These are phyloP conservation scores for Leptinotarsa juncta DNA, from an alignment of 2,888 invertebrate genomes.

Conservation along the genomic window DNA sequence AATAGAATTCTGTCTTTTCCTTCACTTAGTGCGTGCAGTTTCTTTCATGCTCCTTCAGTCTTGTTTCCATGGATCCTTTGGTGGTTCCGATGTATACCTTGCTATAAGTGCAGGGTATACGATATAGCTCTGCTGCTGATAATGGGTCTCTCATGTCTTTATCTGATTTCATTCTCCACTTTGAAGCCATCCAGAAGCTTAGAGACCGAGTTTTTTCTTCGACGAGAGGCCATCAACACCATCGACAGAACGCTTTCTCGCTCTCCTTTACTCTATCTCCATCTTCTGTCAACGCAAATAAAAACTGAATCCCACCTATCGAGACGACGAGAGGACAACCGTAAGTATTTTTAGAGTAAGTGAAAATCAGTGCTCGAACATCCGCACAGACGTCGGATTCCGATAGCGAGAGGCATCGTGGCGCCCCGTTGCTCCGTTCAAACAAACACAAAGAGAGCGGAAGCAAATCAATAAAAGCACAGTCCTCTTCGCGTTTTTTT, in stretches of 20 bases:
- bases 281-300: conserved; percentile 12
- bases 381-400: conserved; percentile 18
- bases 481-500: conserved; percentile 30
- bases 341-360: conserved; percentile 26
- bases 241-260: conserved; percentile 9
- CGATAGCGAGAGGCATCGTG: conserved; percentile 3
- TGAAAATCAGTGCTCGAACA: conserved; percentile 23
- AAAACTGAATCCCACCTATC: conserved; percentile 17
- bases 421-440: conserved; percentile 13
- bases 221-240: conserved; percentile 16
- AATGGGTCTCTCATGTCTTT: no score
- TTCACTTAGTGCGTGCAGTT: no score
- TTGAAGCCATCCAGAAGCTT: background rate
- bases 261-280: background rate
- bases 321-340: conserved; percentile 20
- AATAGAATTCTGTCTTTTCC: no score
- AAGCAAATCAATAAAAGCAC: conserved; percentile 44
- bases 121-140: no score
- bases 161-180: background rate
- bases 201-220: background rate
- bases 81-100: no score
- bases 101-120: no score
- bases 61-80: no score
- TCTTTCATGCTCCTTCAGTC: no score
- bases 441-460: conserved; percentile 25